Percentiles rank a stretch among this genome's conserved stretches.
These are phyloP conservation scores for Emydoidea blandingii DNA, from an alignment of 2,797 vertebrate genomes.

Conservation along the genomic window DNA sequence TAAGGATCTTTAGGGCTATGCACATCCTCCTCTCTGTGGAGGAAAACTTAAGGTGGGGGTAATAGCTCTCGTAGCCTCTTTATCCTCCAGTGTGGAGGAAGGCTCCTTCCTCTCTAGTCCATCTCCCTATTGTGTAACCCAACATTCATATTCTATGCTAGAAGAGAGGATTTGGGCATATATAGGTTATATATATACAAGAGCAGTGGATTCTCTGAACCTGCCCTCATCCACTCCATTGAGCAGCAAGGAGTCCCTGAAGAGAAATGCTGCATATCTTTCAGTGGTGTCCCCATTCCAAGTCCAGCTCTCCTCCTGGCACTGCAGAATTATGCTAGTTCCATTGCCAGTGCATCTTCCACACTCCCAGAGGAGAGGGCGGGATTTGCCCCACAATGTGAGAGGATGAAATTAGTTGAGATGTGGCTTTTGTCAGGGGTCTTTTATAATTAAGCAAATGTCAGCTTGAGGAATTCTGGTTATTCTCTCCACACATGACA, in stretches of 20 bases:
- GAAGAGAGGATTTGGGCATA: background rate
- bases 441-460: background rate
- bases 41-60: background rate
- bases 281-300: background rate
- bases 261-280: background rate
- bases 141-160: background rate
- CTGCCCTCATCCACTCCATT: background rate
- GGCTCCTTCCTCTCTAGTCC: background rate
- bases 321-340: background rate
- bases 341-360: background rate
- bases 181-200: background rate
- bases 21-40: background rate
- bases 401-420: background rate
- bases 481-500: background rate
- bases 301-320: background rate
- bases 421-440: background rate
- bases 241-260: background rate
- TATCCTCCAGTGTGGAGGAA: background rate
- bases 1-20: background rate
- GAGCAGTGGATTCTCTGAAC: background rate
- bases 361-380: no score
- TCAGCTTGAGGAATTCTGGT: background rate
- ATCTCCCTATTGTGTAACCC: background rate
- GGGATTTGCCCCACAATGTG: background rate
- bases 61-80: background rate